Evolutionary conservation across 1,140 invertebrate genomes (phyloP).

Genomic region (Agrilus planipennis): DNA sequence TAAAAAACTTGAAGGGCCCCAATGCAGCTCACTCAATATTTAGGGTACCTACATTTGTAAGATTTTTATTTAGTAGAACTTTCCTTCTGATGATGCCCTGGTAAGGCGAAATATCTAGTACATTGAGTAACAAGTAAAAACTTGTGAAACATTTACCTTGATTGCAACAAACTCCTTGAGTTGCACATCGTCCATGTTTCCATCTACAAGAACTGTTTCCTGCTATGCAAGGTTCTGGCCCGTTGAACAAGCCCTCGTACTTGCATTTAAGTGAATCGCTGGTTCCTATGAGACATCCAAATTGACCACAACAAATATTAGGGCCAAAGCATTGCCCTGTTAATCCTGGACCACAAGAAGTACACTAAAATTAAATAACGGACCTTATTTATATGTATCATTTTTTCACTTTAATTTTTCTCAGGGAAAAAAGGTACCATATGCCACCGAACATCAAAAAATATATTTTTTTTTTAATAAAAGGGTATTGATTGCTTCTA

Average conservation of each 20-base stretch:
- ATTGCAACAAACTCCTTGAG: conserved; percentile 40
- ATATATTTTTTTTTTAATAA: too few species aligned
- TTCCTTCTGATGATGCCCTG: too few species aligned
- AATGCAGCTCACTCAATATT: background rate
- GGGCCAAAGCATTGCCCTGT: conserved; percentile 42
- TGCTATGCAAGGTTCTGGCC: conserved; percentile 38
- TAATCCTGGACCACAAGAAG: conserved; percentile 36
- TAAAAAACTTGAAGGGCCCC: background rate
- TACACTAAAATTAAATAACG: conserved; percentile 34
- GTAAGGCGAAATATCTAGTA: too few species aligned
- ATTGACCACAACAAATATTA: conserved; percentile 40
- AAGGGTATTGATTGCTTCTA: too few species aligned
- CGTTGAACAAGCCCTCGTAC: conserved; percentile 29
- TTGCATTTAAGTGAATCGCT: conserved; percentile 38
- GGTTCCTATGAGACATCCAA: conserved; percentile 40
- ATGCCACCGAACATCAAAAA: too few species aligned
- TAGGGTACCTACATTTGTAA: background rate
- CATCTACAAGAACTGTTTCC: conserved; percentile 38
- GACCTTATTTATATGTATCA: too few species aligned
- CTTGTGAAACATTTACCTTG: conserved; percentile 33
- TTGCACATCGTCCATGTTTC: conserved; percentile 39
- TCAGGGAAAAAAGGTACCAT: too few species aligned
- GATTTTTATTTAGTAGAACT: conserved; percentile 1
- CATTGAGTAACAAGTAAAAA: background rate
- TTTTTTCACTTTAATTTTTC: too few species aligned